Percentiles rank a stretch among this genome's conserved stretches.
These are phyloP conservation scores for Tiphia femorata DNA, from an alignment of 2,888 invertebrate species.

Conservation along the genomic window DNA sequence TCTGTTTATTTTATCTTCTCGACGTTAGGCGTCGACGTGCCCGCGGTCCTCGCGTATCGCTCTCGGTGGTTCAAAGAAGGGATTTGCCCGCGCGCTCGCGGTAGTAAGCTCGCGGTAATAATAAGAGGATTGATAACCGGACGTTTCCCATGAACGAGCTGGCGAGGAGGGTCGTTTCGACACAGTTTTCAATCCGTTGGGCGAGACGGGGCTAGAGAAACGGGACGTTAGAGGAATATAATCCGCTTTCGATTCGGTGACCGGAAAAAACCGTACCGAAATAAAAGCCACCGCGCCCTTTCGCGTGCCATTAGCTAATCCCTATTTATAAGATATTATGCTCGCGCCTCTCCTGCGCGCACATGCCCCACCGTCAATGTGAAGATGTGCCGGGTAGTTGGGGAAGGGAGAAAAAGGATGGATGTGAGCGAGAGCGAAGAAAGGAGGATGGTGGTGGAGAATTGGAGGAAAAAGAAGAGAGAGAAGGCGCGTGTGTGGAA, in stretches of 20 bases:
- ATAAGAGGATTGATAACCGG: not conserved
- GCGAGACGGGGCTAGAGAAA: not conserved
- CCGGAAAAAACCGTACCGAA: slow-evolving; percentile 38
- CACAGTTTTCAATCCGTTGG: slow-evolving; percentile 13
- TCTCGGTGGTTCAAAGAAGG: too few relatives aligned
- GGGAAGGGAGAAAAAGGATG: too few relatives aligned
- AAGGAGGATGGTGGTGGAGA: not conserved
- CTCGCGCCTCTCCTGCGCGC: too few relatives aligned
- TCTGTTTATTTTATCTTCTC: too few relatives aligned
- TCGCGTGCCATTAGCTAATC: slow-evolving; percentile 49
- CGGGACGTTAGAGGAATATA: slow-evolving; percentile 6
- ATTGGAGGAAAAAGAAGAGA: not conserved
- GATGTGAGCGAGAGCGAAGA: not conserved
- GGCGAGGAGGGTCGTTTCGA: slow-evolving; percentile 7
- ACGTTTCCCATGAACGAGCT: not conserved
- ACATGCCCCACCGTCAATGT: too few relatives aligned
- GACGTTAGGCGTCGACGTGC: too few relatives aligned
- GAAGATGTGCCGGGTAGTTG: too few relatives aligned
- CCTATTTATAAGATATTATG: slow-evolving; percentile 53
- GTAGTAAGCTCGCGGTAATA: too few relatives aligned
- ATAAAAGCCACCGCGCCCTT: slow-evolving; percentile 45
- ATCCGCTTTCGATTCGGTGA: slow-evolving; percentile 16
- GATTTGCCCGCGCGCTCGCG: too few relatives aligned
- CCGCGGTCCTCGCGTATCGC: too few relatives aligned
- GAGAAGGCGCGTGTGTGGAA: slow-evolving; percentile 11